Evolutionary conservation across 1,140 invertebrate genomes (phyloP), one percentile per base, ranked within the genome.

Genomic region (Drosophila baimaii): DNA sequence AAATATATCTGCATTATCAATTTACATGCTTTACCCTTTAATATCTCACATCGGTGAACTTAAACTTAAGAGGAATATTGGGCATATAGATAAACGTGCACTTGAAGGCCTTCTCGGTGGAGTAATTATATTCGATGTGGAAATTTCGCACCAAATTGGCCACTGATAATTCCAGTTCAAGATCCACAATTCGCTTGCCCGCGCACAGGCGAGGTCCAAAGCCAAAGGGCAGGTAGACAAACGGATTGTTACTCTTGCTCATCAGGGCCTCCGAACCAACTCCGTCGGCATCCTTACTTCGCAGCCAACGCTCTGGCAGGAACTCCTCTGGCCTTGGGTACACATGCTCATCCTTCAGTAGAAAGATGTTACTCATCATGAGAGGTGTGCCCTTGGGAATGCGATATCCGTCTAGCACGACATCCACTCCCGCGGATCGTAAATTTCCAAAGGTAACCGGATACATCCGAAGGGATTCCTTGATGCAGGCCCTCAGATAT

Each of bases 361-460:
- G 71, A 29, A 91, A 57, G 79, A 92, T 92, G 59, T 93, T 64
- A 31, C 33, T 57, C 63, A 90, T 73, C 2, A 80, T 2, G 0
- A 86, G 17, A 12, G 39, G 25, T 2, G 78, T 86, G 74, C 96
- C 96, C 93, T 96, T 96, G 17, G 97, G 97, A 63, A 98, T 94
- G 65, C 94, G 93, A 81, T 97, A 98, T 39, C 96, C 96, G 52
- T 94, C 94, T 47, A 98, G 94, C 10, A 96, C 92, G 0, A 96
- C 93, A 79, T 98, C 95, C 37, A 94, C 94, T 55, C 95, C 95
- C 56, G 96, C 93, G 61, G 95, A 95, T 70, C 97, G 93, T 7
- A 95, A 94, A 81, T 98, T 96, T 37, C 96, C 96, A 59, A 97
- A 94, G n/a, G 97, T 96, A 5, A 97, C 96, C n/a, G 97, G 97